Conservation (phyloP, 2,797 vertebrate species). For the Galago senegalensis region DNA sequence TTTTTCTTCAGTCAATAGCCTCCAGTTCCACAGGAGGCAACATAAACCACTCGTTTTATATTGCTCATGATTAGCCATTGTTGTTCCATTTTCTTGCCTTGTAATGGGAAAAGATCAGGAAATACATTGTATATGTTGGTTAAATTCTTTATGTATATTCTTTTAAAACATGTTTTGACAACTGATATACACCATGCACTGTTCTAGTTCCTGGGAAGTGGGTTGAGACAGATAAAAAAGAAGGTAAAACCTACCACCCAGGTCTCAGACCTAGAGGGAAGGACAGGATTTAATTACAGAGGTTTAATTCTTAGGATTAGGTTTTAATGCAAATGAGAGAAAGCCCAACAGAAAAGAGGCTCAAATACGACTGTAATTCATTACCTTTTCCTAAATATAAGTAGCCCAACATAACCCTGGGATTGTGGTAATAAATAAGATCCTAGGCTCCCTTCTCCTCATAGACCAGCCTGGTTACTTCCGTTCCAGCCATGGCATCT, state of each 20-base stretch:
- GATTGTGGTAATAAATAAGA: neutral
- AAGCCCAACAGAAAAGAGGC: neutral
- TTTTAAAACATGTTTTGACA: neutral
- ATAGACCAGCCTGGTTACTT: neutral
- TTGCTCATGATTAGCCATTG: neutral
- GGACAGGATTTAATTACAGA: neutral
- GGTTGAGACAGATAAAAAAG: neutral
- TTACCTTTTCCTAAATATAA: neutral
- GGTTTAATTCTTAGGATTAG: neutral
- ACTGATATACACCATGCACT: neutral
- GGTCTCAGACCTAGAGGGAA: neutral
- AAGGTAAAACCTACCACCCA: neutral
- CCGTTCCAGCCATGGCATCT: neutral
- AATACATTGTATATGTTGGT: neutral
- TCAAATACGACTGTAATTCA: neutral
- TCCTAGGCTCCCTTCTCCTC: neutral
- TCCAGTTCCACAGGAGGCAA: too few species aligned
- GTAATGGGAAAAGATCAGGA: neutral
- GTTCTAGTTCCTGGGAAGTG: neutral
- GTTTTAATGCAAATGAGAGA: neutral
- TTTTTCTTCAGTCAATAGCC: too few species aligned
- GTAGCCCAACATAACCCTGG: neutral
- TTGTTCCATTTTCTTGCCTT: constrained; percentile 2
- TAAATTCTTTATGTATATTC: neutral
- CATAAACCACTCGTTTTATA: neutral